phyloP scores from a whole-genome alignment of 2,888 invertebrate genomes.

The Andrena haemorrhoa region DNA sequence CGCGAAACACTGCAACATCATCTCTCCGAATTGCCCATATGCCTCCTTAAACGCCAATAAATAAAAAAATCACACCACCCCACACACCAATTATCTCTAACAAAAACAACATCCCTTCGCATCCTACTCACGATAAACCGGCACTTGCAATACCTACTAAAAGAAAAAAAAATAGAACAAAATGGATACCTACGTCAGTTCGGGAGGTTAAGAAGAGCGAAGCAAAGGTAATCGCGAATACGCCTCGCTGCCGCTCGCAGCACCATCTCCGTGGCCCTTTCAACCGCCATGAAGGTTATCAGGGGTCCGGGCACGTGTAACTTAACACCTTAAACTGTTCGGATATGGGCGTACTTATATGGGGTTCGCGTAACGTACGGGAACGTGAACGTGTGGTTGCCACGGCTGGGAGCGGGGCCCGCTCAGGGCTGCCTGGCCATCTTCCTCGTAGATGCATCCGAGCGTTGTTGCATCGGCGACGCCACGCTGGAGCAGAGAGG shows the following conservation, averaged over 20 bases:
- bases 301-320: slow-evolving; percentile 69
- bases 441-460: slow-evolving; percentile 39
- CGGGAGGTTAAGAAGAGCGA: neutral
- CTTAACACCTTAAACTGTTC: slow-evolving; percentile 72
- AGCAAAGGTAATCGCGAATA: slow-evolving; percentile 2
- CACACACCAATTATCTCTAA: no score
- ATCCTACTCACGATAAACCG: no score
- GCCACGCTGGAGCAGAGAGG: slow-evolving; percentile 34
- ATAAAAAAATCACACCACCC: no score
- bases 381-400: slow-evolving; percentile 21
- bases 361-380: slow-evolving; percentile 36
- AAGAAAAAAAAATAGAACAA: no score
- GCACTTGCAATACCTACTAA: neutral
- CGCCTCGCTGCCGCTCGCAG: slow-evolving; percentile 1
- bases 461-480: slow-evolving; percentile 22
- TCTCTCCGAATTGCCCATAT: no score
- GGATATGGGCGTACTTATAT: slow-evolving; percentile 37
- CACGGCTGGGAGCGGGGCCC: slow-evolving; percentile 19
- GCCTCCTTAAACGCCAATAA: no score
- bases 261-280: slow-evolving; percentile 18
- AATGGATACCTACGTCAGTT: slow-evolving; percentile 6
- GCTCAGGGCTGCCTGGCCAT: slow-evolving; percentile 49
- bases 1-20: no score
- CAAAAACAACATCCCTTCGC: no score
- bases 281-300: slow-evolving; percentile 49